Evolutionary conservation across 1,140 invertebrate genomes (phyloP).

Genomic region (Diachasma alloeum): DNA sequence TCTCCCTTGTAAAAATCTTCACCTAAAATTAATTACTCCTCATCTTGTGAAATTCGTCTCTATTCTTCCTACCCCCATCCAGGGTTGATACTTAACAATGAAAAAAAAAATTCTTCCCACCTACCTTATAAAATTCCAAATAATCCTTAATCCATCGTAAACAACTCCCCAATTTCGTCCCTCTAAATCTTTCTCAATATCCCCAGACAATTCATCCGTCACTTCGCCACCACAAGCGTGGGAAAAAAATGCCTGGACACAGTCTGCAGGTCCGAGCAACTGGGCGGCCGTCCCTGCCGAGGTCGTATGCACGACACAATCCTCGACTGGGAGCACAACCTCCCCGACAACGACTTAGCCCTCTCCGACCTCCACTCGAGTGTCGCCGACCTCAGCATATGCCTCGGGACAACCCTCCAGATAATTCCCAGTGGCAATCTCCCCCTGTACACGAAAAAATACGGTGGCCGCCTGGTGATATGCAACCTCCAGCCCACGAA

Average conservation of each 20-base stretch:
- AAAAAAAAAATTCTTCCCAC: too few relatives aligned
- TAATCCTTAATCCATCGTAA: too few relatives aligned
- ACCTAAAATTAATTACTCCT: too few relatives aligned
- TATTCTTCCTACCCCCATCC: too few relatives aligned
- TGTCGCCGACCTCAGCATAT: slow-evolving; percentile 90
- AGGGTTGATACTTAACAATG: too few relatives aligned
- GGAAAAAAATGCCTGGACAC: slow-evolving; percentile 88
- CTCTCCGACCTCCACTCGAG: slow-evolving; percentile 89
- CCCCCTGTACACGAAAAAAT: slow-evolving; percentile 88
- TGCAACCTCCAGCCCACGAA: slow-evolving; percentile 98
- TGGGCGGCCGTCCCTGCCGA: slow-evolving; percentile 77
- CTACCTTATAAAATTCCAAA: too few relatives aligned
- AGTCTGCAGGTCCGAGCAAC: slow-evolving; percentile 73
- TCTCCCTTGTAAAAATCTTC: too few relatives aligned
- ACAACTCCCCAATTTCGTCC: too few relatives aligned
- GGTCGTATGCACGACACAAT: slow-evolving; percentile 92
- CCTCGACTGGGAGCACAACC: slow-evolving; percentile 97
- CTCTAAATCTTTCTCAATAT: too few relatives aligned
- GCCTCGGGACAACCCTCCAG: slow-evolving; percentile 95
- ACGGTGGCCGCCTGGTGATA: slow-evolving; percentile 89
- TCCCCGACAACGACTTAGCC: slow-evolving; percentile 90
- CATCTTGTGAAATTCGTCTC: too few relatives aligned
- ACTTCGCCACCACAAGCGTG: slow-evolving; percentile 83
- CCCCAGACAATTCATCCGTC: slow-evolving; percentile 82
- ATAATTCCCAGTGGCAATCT: slow-evolving; percentile 97